Evolutionary conservation across 2,797 vertebrate species (phyloP).

Genomic region (Enteromius argenteus): DNA sequence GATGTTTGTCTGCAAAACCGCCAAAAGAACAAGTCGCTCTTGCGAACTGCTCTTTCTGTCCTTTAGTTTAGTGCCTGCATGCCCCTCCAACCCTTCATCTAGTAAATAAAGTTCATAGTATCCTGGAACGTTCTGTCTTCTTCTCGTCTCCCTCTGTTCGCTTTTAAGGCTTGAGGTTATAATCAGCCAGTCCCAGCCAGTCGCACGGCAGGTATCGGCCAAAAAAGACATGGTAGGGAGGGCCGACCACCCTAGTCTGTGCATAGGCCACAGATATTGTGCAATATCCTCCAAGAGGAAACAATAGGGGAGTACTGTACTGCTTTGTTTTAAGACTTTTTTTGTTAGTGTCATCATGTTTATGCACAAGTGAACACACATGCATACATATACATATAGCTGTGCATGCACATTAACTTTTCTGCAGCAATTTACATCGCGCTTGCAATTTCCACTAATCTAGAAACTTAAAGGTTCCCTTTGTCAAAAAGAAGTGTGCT

Average conservation of each 20-base stretch:
- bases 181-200: constrained; percentile 50
- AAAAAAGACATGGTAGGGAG: constrained; percentile 55
- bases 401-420: neutral
- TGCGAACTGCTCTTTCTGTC: neutral
- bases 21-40: constrained; percentile 16
- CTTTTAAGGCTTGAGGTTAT: constrained; percentile 42
- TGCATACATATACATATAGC: neutral
- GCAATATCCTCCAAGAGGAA: constrained; percentile 29
- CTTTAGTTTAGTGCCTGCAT: neutral
- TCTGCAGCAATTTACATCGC: neutral
- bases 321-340: neutral
- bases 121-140: constrained; percentile 65
- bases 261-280: constrained; percentile 42
- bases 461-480: neutral
- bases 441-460: neutral
- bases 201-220: constrained; percentile 55
- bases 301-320: neutral
- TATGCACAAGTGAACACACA: neutral
- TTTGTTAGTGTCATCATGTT: neutral
- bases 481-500: neutral
- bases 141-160: constrained; percentile 33
- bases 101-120: constrained; percentile 66
- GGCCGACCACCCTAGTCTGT: constrained; percentile 49
- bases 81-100: constrained; percentile 27
- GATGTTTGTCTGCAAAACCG: constrained; percentile 8